Conservation (phyloP, 2,113 vertebrate genomes). For the Nannospalax galili region DNA sequence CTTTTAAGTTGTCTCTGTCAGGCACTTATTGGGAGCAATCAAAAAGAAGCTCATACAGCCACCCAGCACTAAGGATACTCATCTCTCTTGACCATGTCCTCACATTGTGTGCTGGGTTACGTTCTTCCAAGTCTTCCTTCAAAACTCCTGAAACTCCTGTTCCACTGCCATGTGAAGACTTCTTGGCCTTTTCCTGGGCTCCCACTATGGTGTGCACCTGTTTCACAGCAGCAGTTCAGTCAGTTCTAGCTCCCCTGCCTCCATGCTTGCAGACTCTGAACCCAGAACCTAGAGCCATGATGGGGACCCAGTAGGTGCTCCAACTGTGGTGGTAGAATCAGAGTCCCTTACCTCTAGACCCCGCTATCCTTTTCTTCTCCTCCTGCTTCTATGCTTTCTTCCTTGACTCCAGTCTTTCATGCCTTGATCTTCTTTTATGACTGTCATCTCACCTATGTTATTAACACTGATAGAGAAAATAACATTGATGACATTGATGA, state of each 20-base stretch:
- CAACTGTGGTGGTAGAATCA: neutral
- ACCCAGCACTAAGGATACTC: neutral
- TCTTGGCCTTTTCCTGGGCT: neutral
- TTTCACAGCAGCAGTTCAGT: neutral
- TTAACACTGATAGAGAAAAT: neutral
- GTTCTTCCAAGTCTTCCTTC: neutral
- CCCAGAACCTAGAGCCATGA: neutral
- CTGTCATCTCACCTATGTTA: neutral
- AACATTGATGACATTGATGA: neutral
- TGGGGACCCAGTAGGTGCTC: neutral
- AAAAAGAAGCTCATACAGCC: neutral
- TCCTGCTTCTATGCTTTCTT: neutral
- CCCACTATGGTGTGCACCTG: neutral
- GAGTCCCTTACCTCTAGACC: neutral
- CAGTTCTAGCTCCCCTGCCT: neutral
- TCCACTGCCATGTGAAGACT: neutral
- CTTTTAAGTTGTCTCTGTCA: neutral
- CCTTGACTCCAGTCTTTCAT: neutral
- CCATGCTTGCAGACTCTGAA: no score
- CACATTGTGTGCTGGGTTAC: neutral
- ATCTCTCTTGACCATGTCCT: neutral
- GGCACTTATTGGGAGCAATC: no score
- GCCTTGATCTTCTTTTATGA: neutral
- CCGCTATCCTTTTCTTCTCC: neutral
- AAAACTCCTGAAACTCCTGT: neutral